Conservation (phyloP, 2,113 vertebrate genomes). For the Brachirus orientalis region DNA sequence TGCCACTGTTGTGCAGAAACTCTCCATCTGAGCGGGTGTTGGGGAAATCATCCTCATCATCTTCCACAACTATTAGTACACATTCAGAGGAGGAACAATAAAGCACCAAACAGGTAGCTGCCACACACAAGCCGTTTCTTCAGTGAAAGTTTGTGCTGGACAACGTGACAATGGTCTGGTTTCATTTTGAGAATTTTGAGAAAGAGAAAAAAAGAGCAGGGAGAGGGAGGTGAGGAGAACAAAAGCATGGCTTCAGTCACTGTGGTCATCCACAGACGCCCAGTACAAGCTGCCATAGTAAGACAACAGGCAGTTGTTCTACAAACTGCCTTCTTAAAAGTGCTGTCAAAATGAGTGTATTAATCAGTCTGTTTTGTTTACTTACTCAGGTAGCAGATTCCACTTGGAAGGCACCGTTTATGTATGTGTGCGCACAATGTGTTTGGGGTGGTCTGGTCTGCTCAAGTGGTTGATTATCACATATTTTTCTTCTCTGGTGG, state of each 20-base stretch:
- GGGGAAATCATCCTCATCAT: conserved; percentile 95
- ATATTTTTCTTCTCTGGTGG: no score
- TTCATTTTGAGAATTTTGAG: conserved; percentile 65
- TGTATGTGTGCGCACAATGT: no score
- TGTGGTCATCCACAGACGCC: conserved; percentile 34
- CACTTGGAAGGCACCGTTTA: no score
- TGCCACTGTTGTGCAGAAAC: conserved; percentile 88
- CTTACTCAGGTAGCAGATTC: no score
- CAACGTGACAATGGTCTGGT: conserved; percentile 69
- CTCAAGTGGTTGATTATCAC: no score
- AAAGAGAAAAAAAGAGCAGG: conserved; percentile 5
- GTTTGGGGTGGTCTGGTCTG: no score
- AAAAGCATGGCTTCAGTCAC: conserved; percentile 74
- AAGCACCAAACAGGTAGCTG: background rate
- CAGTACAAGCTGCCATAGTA: conserved; percentile 46
- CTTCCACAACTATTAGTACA: conserved; percentile 86
- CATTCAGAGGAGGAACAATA: conserved; percentile 3
- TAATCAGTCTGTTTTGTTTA: no score
- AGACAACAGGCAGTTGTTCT: no score
- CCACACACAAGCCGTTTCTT: background rate
- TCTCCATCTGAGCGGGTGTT: conserved; percentile 89
- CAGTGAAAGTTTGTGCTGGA: conserved; percentile 26
- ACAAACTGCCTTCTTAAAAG: no score
- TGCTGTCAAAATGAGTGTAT: no score
- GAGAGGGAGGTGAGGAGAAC: conserved; percentile 57